phyloP scores from a whole-genome alignment of 1,140 invertebrate genomes.

The Plodia interpunctella region DNA sequence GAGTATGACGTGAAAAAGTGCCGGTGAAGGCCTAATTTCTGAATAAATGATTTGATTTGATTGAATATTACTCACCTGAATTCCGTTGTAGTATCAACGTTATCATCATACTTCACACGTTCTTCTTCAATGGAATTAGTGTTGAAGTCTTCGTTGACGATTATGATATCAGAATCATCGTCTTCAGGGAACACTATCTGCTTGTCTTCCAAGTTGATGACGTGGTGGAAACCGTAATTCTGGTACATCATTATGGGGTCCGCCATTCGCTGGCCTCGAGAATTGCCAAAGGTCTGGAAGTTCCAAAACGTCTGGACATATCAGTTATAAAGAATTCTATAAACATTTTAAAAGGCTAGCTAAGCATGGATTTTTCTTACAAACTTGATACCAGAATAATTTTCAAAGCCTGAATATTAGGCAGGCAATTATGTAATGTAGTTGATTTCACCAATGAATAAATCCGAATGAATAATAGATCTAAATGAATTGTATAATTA shows the following conservation, averaged over 20 bases:
- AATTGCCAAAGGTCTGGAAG: slow-evolving; percentile 83
- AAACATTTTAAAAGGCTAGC: no score
- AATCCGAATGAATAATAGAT: no score
- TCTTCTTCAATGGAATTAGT: slow-evolving; percentile 43
- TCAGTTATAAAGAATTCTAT: slow-evolving; percentile 45
- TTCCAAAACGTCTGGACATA: slow-evolving; percentile 83
- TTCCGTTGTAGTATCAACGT: slow-evolving; percentile 45
- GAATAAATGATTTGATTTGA: no score
- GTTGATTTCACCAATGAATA: no score
- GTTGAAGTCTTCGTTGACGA: slow-evolving; percentile 64
- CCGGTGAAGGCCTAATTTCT: no score
- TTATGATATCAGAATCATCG: slow-evolving; percentile 67
- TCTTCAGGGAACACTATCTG: slow-evolving; percentile 65
- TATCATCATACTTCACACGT: slow-evolving; percentile 35
- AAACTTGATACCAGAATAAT: no score
- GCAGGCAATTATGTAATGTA: no score
- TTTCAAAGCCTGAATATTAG: no score
- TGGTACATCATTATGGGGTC: slow-evolving; percentile 61
- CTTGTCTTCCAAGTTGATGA: slow-evolving; percentile 55
- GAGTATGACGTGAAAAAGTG: no score
- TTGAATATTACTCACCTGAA: no score
- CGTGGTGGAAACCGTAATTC: slow-evolving; percentile 49
- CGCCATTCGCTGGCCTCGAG: slow-evolving; percentile 70
- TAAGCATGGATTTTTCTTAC: no score
- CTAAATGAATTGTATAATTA: no score